Evolutionary conservation across 1,140 invertebrate genomes (phyloP).

Genomic region (Cherax destructor): DNA sequence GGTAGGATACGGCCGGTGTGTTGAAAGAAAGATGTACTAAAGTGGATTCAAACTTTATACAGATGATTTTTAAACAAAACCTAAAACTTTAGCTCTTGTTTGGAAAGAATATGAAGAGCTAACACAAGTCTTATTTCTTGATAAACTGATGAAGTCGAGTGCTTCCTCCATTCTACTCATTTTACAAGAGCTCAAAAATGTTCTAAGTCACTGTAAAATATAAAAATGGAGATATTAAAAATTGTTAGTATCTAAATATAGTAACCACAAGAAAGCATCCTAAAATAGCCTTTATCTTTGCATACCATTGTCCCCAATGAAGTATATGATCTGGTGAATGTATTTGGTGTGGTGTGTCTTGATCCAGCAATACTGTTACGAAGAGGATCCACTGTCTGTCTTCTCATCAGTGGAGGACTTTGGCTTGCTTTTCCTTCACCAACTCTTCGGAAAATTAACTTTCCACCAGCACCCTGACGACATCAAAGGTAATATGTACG

Average conservation of each 20-base stretch:
- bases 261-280: not conserved
- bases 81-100: no score
- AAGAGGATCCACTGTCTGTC: not conserved
- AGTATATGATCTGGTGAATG: conserved; percentile 34
- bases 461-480: conserved; percentile 15
- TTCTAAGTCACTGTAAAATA: no score
- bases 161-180: no score
- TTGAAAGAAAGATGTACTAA: no score
- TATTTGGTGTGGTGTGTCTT: not conserved
- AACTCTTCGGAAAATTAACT: conserved; percentile 23
- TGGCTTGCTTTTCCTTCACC: conserved; percentile 11
- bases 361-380: conserved; percentile 5
- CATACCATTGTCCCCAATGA: conserved; percentile 27
- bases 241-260: not conserved
- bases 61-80: no score
- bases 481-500: not conserved
- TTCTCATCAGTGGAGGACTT: not conserved
- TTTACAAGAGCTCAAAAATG: no score
- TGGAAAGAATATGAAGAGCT: no score
- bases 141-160: no score
- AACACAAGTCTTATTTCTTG: no score
- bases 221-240: not conserved
- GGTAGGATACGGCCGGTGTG: no score
- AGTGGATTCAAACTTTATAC: no score
- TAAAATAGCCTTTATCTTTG: not conserved